phyloP scores from a whole-genome alignment of 2,888 invertebrate species.

The Eledona agricola region DNA sequence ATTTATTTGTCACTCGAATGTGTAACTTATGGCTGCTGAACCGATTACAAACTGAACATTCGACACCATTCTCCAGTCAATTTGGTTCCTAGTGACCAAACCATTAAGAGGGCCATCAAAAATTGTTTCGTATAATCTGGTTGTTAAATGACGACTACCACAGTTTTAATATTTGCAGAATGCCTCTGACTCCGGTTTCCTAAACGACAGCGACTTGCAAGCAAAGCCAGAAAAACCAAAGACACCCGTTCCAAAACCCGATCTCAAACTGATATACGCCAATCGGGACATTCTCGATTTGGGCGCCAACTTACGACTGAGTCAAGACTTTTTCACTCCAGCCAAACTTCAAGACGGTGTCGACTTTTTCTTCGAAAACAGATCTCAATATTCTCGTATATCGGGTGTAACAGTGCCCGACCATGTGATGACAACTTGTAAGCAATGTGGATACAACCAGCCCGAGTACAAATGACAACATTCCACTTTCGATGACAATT shows the following conservation, averaged over 20 bases:
- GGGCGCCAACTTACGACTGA: slow-evolving; percentile 30
- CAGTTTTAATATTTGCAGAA: too few species aligned
- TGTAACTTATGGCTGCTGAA: too few species aligned
- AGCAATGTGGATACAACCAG: slow-evolving; percentile 36
- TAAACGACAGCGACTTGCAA: too few species aligned
- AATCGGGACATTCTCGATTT: slow-evolving; percentile 42
- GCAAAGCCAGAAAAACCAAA: too few species aligned
- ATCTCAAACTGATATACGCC: slow-evolving; percentile 32
- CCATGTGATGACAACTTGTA: slow-evolving; percentile 20
- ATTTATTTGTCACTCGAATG: too few species aligned
- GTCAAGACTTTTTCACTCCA: background rate
- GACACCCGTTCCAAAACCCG: background rate
- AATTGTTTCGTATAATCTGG: too few species aligned
- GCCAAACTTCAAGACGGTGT: slow-evolving; percentile 27
- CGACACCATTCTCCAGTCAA: too few species aligned
- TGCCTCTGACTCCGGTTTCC: too few species aligned
- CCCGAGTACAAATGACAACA: slow-evolving; percentile 22
- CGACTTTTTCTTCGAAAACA: slow-evolving; percentile 39
- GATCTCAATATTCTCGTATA: slow-evolving; percentile 42
- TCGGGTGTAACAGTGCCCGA: slow-evolving; percentile 35
- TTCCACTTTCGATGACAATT: slow-evolving; percentile 20
- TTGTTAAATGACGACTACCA: too few species aligned
- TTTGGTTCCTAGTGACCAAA: too few species aligned
- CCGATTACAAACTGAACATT: too few species aligned
- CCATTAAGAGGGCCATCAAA: too few species aligned